Percentiles rank a stretch among this genome's conserved stretches.
These are phyloP conservation scores for Sialia sialis DNA, from an alignment of 2,113 vertebrate species.

Conservation along the genomic window DNA sequence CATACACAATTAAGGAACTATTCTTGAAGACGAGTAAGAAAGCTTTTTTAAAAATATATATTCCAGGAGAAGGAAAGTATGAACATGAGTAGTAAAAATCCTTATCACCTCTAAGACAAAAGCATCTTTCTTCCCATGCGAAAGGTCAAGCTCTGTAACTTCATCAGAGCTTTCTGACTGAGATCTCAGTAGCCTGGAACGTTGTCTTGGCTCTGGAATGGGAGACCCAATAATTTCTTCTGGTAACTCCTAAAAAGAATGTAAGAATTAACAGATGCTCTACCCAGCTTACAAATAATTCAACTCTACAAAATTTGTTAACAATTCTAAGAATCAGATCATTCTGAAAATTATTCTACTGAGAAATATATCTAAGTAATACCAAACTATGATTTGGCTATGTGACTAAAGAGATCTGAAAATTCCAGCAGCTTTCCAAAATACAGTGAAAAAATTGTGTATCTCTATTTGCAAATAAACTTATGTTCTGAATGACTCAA, in stretches of 20 bases:
- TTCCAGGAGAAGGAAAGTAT: not conserved
- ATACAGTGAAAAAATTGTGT: not conserved
- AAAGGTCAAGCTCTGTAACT: constrained; percentile 91
- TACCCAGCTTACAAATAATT: not conserved
- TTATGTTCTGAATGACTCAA: not conserved
- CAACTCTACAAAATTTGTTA: not conserved
- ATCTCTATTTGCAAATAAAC: not conserved
- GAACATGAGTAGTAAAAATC: not conserved
- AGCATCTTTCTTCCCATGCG: constrained; percentile 97
- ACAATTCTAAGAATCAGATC: not conserved
- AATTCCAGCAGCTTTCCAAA: not conserved
- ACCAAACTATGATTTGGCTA: not conserved
- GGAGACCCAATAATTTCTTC: constrained; percentile 89
- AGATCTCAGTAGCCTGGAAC: constrained; percentile 89
- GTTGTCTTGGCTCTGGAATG: constrained; percentile 90
- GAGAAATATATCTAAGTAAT: not conserved
- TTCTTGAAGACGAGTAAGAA: not conserved
- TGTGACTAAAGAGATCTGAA: not conserved
- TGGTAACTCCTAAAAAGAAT: constrained; percentile 76
- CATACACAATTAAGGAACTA: not conserved
- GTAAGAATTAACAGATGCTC: not conserved
- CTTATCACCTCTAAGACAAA: constrained; percentile 92
- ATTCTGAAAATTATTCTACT: not conserved
- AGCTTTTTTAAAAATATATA: not conserved
- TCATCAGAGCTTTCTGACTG: constrained; percentile 98